Percentiles rank a stretch among this genome's conserved stretches.
These are phyloP conservation scores for Fistularia tabacaria DNA, from an alignment of 2,797 vertebrate genomes.

Conservation along the genomic window DNA sequence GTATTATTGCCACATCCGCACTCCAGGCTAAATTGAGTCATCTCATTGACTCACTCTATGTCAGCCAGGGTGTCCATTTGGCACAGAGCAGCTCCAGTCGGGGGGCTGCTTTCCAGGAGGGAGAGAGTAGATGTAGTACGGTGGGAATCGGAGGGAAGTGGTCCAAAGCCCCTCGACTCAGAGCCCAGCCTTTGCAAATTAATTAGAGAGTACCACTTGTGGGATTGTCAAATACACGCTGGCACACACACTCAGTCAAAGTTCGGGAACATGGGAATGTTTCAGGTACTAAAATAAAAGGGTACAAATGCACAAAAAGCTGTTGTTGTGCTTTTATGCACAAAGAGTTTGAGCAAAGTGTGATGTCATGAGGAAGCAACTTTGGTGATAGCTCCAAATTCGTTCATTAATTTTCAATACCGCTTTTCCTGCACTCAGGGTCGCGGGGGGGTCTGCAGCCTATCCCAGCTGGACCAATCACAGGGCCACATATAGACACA, in stretches of 20 bases:
- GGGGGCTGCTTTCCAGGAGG: conserved; percentile 41
- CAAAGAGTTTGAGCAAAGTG: conserved; percentile 3
- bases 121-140: conserved; percentile 20
- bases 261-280: neutral
- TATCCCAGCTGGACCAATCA: too few relatives aligned
- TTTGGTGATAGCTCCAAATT: too few relatives aligned
- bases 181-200: conserved; percentile 45
- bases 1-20: neutral
- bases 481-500: too few relatives aligned
- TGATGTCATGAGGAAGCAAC: conserved; percentile 9
- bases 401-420: too few relatives aligned
- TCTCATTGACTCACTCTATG: conserved; percentile 11
- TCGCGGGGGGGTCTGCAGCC: too few relatives aligned
- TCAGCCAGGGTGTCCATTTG: conserved; percentile 34
- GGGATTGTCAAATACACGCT: conserved; percentile 12
- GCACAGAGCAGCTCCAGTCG: conserved; percentile 18
- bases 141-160: conserved; percentile 28
- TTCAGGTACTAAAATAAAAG: conserved; percentile 15
- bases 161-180: conserved; percentile 33
- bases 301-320: conserved; percentile 8
- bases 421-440: too few relatives aligned
- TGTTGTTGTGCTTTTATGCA: neutral
- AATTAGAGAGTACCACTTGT: conserved; percentile 32
- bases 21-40: conserved; percentile 7
- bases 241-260: conserved; percentile 8